These are phyloP conservation scores for Pygoscelis antarcticus DNA, from an alignment of 2,113 vertebrate species.

Conservation along the genomic window DNA sequence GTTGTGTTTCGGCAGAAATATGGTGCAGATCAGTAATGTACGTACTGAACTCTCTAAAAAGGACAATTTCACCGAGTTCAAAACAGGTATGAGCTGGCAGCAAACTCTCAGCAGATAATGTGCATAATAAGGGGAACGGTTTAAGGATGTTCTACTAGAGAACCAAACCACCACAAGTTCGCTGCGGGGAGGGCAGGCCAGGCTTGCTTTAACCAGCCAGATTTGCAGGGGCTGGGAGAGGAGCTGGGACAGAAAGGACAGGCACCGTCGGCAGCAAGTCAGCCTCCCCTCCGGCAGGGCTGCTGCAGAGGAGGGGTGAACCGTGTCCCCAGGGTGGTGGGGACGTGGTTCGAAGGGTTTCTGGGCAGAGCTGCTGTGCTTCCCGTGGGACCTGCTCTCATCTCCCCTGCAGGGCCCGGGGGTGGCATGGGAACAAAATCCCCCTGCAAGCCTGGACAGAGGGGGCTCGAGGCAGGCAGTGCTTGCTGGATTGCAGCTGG, in stretches of 20 bases:
- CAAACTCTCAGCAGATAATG: not conserved
- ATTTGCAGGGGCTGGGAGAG: not conserved
- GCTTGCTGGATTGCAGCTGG: not conserved
- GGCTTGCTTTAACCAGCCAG: not conserved
- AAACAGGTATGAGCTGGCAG: not conserved
- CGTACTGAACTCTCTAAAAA: not conserved
- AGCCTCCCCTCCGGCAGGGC: not conserved
- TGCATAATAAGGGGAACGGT: not conserved
- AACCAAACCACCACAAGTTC: not conserved
- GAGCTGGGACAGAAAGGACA: not conserved
- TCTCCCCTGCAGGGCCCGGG: no score
- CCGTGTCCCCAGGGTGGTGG: not conserved
- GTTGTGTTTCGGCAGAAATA: not conserved
- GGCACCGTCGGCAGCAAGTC: rapidly evolving
- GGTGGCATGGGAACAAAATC: not conserved
- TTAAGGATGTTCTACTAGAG: not conserved
- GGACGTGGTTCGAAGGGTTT: not conserved
- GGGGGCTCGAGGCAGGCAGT: rapidly evolving
- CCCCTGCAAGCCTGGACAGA: not conserved
- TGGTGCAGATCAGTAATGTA: not conserved
- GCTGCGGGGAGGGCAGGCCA: not conserved
- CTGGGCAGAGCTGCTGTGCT: not conserved
- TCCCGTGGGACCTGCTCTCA: not conserved
- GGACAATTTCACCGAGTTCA: not conserved
- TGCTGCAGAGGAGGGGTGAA: not conserved